A percentile compares a stretch with the other conserved stretches of the same genome.
Evolutionary conservation across 2,113 vertebrate genomes (phyloP).

Genomic region (Gorsachius goisagi): DNA sequence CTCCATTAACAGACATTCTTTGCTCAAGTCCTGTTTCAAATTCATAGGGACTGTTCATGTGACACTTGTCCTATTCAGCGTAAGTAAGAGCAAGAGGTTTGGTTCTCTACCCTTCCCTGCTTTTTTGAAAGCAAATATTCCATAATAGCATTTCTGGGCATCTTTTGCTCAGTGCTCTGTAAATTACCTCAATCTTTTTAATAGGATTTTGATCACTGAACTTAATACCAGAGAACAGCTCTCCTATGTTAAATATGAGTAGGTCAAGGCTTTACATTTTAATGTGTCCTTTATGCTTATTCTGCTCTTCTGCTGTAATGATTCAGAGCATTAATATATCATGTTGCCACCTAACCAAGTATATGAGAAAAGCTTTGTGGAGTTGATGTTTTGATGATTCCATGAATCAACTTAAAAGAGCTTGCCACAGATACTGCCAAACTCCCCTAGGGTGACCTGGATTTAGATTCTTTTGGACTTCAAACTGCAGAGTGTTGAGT

Average conservation of each 20-base stretch:
- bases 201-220: conserved; percentile 4
- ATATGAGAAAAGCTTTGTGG: not conserved
- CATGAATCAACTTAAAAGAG: not conserved
- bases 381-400: not conserved
- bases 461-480: not conserved
- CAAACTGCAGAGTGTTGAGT: not conserved
- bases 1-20: not conserved
- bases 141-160: not conserved
- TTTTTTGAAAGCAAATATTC: conserved; percentile 9
- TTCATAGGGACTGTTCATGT: not conserved
- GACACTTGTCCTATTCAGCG: not conserved
- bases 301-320: not conserved
- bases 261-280: conserved; percentile 38
- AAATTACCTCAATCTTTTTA: conserved; percentile 9
- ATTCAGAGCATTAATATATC: conserved; percentile 18
- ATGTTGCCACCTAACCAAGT: not conserved
- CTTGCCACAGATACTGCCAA: not conserved
- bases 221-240: not conserved
- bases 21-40: not conserved
- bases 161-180: not conserved
- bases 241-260: not conserved
- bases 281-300: conserved; percentile 33
- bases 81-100: not conserved
- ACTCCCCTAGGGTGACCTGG: not conserved
- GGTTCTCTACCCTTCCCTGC: not conserved